These are phyloP conservation scores for Dendrocincla tyrannina DNA, from an alignment of 2,797 vertebrate species.

Conservation along the genomic window DNA sequence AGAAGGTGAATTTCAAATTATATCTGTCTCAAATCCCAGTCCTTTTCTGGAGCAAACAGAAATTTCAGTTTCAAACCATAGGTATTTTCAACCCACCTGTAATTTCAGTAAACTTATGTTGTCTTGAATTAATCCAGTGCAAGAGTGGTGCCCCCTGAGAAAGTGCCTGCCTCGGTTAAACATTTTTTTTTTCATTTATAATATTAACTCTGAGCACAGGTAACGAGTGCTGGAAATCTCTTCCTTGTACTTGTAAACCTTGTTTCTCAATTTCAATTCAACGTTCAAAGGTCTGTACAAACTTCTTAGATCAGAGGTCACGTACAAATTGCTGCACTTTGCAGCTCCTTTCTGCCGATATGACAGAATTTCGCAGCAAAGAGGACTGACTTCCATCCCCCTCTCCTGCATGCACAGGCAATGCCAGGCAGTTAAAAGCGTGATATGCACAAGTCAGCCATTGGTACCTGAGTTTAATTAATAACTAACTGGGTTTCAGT, in stretches of 20 bases:
- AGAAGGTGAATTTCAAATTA: conserved; percentile 12
- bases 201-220: conserved; percentile 61
- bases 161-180: conserved; percentile 41
- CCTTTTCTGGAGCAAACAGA: background rate
- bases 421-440: conserved; percentile 63
- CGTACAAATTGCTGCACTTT: conserved; percentile 74
- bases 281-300: conserved; percentile 75
- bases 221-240: conserved; percentile 32
- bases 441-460: conserved; percentile 77
- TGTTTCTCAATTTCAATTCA: conserved; percentile 68
- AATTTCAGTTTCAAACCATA: background rate
- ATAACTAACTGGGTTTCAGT: conserved; percentile 82
- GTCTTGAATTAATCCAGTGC: background rate
- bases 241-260: conserved; percentile 52
- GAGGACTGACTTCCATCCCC: conserved; percentile 50
- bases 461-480: conserved; percentile 81
- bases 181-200: conserved; percentile 17
- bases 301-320: conserved; percentile 77
- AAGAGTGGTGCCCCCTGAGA: background rate
- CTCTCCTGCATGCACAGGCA: background rate
- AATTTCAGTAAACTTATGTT: background rate
- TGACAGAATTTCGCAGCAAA: conserved; percentile 76
- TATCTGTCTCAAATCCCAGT: background rate
- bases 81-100: background rate
- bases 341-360: conserved; percentile 76